Conservation (phyloP, 2,888 invertebrate genomes). For the Atethmia centrago region DNA sequence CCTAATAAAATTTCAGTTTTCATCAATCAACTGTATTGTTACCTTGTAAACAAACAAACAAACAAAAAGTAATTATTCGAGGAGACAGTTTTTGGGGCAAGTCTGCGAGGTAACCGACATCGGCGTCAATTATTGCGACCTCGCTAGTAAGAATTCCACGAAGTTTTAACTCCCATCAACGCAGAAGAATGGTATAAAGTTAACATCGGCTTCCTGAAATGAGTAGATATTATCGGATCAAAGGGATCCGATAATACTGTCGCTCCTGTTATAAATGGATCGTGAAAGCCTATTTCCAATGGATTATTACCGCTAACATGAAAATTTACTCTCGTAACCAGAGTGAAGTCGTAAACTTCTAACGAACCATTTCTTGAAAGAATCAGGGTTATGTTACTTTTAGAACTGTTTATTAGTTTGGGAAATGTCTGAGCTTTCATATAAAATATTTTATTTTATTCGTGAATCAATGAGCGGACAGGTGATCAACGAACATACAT, state of each 20-base stretch:
- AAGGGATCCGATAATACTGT: no score
- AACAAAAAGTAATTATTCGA: slow-evolving; percentile 52
- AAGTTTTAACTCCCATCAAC: slow-evolving; percentile 12
- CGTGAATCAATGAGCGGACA: slow-evolving; percentile 21
- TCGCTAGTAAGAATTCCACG: slow-evolving; percentile 10
- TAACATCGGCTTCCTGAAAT: slow-evolving; percentile 43
- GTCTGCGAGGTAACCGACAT: slow-evolving; percentile 13
- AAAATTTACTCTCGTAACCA: slow-evolving; percentile 76
- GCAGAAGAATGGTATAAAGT: slow-evolving; percentile 21
- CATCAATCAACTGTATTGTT: slow-evolving; percentile 40
- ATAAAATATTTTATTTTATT: slow-evolving; percentile 50
- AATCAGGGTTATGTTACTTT: slow-evolving; percentile 56
- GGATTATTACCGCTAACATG: slow-evolving; percentile 72
- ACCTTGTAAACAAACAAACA: slow-evolving; percentile 38
- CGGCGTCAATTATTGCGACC: slow-evolving; percentile 10
- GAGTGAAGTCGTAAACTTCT: slow-evolving; percentile 71
- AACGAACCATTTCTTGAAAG: slow-evolving; percentile 64
- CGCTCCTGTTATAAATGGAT: slow-evolving; percentile 76
- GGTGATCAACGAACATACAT: slow-evolving; percentile 2
- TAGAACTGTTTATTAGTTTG: slow-evolving; percentile 55
- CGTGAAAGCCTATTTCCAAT: slow-evolving; percentile 72
- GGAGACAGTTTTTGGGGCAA: slow-evolving; percentile 23
- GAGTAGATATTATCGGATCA: slow-evolving; percentile 49
- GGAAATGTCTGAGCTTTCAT: slow-evolving; percentile 40
- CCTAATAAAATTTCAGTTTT: slow-evolving; percentile 30